These are phyloP conservation scores for Centropus bengalensis DNA, from an alignment of 2,113 vertebrate genomes.

Conservation along the genomic window DNA sequence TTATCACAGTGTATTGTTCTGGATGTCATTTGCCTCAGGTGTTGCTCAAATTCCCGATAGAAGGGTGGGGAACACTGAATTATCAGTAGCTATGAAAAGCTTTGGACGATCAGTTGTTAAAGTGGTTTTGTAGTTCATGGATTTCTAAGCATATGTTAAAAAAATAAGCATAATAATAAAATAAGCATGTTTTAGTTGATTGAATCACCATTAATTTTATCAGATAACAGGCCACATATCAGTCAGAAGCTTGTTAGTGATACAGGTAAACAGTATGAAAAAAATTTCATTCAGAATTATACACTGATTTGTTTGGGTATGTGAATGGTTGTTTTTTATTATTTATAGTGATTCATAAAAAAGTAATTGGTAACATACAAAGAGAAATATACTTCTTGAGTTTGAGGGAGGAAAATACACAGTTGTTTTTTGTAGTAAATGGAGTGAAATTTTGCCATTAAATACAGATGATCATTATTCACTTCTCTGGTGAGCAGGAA, in stretches of 20 bases:
- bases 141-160: not conserved
- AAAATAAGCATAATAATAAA: not conserved
- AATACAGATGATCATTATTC: not conserved
- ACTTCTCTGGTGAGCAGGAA: not conserved
- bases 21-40: not conserved
- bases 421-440: not conserved
- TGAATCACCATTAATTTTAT: not conserved
- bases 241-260: not conserved
- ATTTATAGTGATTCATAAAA: not conserved
- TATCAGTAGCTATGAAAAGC: not conserved
- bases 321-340: not conserved
- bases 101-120: not conserved
- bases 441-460: not conserved
- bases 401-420: not conserved
- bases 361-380: not conserved
- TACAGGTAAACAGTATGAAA: not conserved
- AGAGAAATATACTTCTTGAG: not conserved
- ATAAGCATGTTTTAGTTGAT: not conserved
- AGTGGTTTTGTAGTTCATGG: not conserved
- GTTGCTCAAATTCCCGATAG: not conserved
- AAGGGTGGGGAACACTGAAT: not conserved
- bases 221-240: not conserved
- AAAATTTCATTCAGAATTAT: not conserved
- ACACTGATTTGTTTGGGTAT: not conserved
- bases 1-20: not conserved